A percentile compares a stretch with the other conserved stretches of the same genome.
phyloP scores from a whole-genome alignment of 1,140 invertebrate species.

The Lordiphosa clarofinis region DNA sequence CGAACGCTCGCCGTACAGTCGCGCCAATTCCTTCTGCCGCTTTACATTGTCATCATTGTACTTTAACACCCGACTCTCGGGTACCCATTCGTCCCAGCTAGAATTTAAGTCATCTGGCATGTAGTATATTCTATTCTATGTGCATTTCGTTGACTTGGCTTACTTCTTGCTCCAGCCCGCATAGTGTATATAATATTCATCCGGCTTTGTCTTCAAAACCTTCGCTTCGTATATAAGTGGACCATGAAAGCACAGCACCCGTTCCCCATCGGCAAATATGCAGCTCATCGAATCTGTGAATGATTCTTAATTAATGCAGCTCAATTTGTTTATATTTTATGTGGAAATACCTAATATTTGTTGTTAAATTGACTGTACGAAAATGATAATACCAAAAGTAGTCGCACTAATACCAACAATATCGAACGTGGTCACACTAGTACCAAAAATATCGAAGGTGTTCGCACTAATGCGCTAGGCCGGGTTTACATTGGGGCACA shows the following conservation, averaged over 20 bases:
- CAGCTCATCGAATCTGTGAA: too few species aligned
- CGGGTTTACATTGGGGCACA: too few species aligned
- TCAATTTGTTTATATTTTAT: too few species aligned
- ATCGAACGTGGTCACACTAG: too few species aligned
- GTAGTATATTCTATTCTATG: background rate
- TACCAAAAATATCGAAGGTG: too few species aligned
- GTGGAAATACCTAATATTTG: too few species aligned
- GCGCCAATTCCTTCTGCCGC: slow-evolving; percentile 88
- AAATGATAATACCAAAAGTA: too few species aligned
- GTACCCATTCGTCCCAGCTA: slow-evolving; percentile 99
- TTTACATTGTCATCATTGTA: slow-evolving; percentile 95
- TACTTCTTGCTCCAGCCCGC: slow-evolving; percentile 99
- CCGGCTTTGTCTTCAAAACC: slow-evolving; percentile 91
- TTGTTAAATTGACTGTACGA: too few species aligned
- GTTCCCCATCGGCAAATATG: slow-evolving; percentile 88
- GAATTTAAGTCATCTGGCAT: slow-evolving; percentile 10
- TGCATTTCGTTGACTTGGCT: slow-evolving; percentile 6
- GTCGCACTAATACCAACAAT: too few species aligned
- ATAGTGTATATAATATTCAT: slow-evolving; percentile 97
- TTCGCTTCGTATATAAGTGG: slow-evolving; percentile 97
- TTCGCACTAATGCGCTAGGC: too few species aligned
- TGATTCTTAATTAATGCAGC: too few species aligned
- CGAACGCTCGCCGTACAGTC: slow-evolving; percentile 87
- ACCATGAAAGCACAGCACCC: slow-evolving; percentile 97
- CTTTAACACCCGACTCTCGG: slow-evolving; percentile 94